phyloP scores from a whole-genome alignment of 2,113 vertebrate species.

The Lepisosteus osseus region DNA sequence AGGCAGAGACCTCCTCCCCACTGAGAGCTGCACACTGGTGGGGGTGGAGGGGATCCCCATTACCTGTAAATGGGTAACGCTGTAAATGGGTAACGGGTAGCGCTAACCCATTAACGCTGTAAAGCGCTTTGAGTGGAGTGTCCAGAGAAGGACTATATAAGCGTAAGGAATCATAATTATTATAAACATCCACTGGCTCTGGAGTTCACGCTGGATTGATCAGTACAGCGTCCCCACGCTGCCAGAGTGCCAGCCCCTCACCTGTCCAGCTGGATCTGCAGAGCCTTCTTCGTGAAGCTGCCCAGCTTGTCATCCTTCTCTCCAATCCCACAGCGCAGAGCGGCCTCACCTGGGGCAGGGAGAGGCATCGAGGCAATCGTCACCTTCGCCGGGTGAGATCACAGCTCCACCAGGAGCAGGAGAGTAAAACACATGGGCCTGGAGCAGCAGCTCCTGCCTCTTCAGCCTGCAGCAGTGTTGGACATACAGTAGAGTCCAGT shows the following conservation, averaged over 20 bases:
- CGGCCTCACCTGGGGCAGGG: conserved; percentile 77
- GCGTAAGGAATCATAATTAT: too few species aligned
- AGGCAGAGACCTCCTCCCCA: too few species aligned
- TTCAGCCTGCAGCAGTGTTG: neutral
- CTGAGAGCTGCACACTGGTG: too few species aligned
- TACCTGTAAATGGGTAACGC: too few species aligned
- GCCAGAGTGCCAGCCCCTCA: conserved; percentile 40
- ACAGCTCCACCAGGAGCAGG: conserved; percentile 27
- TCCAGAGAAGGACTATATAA: too few species aligned
- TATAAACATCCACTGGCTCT: too few species aligned
- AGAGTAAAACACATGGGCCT: neutral
- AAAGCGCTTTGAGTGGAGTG: too few species aligned
- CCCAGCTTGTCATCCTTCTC: conserved; percentile 84
- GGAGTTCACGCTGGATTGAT: too few species aligned
- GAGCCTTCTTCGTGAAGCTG: conserved; percentile 91
- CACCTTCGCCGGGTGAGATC: conserved; percentile 19
- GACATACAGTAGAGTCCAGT: neutral
- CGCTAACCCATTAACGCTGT: too few species aligned
- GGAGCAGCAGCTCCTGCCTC: conserved; percentile 12
- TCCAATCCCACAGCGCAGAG: conserved; percentile 75
- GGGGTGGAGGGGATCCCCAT: too few species aligned
- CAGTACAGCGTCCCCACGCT: too few species aligned
- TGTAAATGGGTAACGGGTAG: too few species aligned
- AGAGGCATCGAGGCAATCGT: neutral
- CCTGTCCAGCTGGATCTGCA: conserved; percentile 97